Evolutionary conservation across 2,888 invertebrate genomes (phyloP).

Genomic region (Limnephilus rhombicus): DNA sequence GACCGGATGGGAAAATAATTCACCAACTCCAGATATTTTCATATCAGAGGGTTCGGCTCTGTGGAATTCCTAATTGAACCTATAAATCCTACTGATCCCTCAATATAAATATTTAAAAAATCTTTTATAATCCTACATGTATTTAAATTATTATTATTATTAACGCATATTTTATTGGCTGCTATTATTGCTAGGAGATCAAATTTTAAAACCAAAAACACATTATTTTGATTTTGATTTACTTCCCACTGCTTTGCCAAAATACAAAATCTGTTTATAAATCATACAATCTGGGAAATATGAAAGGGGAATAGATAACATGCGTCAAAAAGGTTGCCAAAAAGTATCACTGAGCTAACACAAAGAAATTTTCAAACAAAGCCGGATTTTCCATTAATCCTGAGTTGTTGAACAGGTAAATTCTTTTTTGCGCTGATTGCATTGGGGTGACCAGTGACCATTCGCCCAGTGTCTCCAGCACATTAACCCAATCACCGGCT

Average conservation of each 20-base stretch:
- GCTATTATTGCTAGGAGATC: too few species aligned
- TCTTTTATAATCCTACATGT: too few species aligned
- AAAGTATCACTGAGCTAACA: neutral
- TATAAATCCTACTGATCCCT: too few species aligned
- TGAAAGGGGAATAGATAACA: neutral
- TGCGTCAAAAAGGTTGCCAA: neutral
- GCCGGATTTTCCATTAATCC: neutral
- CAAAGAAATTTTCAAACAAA: neutral
- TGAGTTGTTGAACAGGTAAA: neutral
- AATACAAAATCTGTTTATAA: neutral
- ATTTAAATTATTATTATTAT: too few species aligned
- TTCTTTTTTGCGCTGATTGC: neutral
- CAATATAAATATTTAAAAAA: too few species aligned
- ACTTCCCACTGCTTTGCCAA: neutral
- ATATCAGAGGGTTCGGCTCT: too few species aligned
- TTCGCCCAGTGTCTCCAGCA: neutral
- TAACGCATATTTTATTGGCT: too few species aligned
- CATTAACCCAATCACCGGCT: constrained; percentile 29
- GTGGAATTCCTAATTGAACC: too few species aligned
- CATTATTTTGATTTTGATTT: too few species aligned
- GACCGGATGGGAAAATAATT: too few species aligned
- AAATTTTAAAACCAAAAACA: too few species aligned
- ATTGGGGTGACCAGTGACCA: neutral
- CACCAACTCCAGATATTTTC: too few species aligned
- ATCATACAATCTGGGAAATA: neutral